Evolutionary conservation across 1,140 invertebrate genomes (phyloP).

Genomic region (Heterodera schachtii): DNA sequence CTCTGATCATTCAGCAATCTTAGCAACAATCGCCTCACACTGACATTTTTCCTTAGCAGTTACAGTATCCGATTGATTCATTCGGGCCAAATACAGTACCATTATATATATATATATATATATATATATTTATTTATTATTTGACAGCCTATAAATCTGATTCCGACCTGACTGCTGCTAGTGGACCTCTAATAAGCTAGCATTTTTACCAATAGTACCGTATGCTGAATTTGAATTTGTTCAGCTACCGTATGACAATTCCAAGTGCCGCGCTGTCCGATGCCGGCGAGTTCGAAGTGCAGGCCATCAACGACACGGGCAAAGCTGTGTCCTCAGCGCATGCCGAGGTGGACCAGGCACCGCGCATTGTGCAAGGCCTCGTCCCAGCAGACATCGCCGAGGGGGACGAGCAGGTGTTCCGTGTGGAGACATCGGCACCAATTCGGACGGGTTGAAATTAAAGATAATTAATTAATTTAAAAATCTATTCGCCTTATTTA

Average conservation of each 20-base stretch:
- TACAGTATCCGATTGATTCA: no score
- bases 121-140: no score
- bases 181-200: no score
- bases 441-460: constrained; percentile 36
- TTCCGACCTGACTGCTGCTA: no score
- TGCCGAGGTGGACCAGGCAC: constrained; percentile 63
- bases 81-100: no score
- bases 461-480: constrained; percentile 44
- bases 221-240: neutral
- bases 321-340: constrained; percentile 54
- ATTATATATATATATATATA: no score
- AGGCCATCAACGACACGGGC: constrained; percentile 54
- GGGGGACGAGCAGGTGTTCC: constrained; percentile 75
- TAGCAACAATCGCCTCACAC: no score
- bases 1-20: no score
- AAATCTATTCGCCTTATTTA: neutral
- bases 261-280: constrained; percentile 56
- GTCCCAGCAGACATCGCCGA: constrained; percentile 71
- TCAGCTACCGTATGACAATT: constrained; percentile 59
- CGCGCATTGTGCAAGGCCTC: constrained; percentile 61
- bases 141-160: no score
- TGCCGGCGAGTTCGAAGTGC: constrained; percentile 61
- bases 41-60: no score
- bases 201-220: neutral
- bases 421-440: constrained; percentile 59